Evolutionary conservation across 1,140 invertebrate genomes (phyloP).

Genomic region (Nymphalis io): DNA sequence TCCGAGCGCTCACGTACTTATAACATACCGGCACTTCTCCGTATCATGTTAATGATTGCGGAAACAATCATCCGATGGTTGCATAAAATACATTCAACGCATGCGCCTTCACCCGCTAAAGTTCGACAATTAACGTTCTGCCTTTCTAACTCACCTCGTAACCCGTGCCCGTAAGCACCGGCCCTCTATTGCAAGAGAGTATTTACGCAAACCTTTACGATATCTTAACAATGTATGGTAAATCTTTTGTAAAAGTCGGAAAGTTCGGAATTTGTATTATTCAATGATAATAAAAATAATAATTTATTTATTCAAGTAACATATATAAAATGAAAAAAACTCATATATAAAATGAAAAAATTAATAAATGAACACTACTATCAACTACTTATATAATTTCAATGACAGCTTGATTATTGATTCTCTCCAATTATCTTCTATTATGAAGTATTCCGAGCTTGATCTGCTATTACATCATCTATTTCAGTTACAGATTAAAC

Average conservation of each 20-base stretch:
- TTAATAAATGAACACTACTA: too few species aligned
- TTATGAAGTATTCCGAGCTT: too few species aligned
- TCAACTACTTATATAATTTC: too few species aligned
- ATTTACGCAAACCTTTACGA: slow-evolving; percentile 14
- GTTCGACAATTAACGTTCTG: slow-evolving; percentile 18
- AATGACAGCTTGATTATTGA: too few species aligned
- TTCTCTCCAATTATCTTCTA: too few species aligned
- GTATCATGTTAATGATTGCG: not conserved
- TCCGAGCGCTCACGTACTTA: too few species aligned
- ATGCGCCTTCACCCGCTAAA: slow-evolving; percentile 12
- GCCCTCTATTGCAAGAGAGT: slow-evolving; percentile 1
- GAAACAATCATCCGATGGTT: slow-evolving; percentile 1
- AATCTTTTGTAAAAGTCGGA: not conserved
- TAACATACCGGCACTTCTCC: not conserved
- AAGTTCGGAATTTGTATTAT: not conserved
- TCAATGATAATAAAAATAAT: too few species aligned
- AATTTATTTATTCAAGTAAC: too few species aligned
- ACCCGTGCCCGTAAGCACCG: slow-evolving; percentile 3
- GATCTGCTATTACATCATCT: too few species aligned
- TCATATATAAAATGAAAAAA: too few species aligned
- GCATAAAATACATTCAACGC: not conserved
- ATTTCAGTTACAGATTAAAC: too few species aligned
- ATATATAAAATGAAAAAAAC: too few species aligned
- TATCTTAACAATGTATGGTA: not conserved
- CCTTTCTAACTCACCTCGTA: slow-evolving; percentile 24